Conservation (phyloP, 2,113 vertebrate genomes). For the Anolis carolinensis region DNA sequence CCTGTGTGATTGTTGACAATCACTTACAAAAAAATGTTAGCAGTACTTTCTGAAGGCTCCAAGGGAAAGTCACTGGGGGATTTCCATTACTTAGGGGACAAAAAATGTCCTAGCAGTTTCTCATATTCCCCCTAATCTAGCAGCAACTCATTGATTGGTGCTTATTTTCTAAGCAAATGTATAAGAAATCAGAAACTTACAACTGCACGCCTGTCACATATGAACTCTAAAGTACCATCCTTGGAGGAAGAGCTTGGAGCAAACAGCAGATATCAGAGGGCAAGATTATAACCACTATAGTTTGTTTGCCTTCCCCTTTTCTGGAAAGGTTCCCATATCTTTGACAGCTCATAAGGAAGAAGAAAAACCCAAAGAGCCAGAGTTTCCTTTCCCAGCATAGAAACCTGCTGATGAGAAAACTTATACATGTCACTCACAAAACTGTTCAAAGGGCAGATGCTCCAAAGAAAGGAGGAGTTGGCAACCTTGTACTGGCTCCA, state of each 20-base stretch:
- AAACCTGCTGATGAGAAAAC: neutral
- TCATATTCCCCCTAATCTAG: neutral
- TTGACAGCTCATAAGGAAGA: neutral
- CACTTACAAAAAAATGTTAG: neutral
- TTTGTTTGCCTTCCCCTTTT: neutral
- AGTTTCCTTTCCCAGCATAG: neutral
- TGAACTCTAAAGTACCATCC: neutral
- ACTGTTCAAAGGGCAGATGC: neutral
- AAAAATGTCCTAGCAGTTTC: neutral
- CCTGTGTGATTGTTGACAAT: neutral
- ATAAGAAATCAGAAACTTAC: neutral
- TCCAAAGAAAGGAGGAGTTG: too few relatives aligned
- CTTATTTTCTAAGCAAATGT: neutral
- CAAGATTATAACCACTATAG: neutral
- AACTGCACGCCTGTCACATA: neutral
- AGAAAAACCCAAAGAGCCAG: neutral
- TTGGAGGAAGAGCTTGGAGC: too few relatives aligned
- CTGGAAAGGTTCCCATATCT: neutral
- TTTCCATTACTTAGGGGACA: neutral
- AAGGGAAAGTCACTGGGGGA: too few relatives aligned
- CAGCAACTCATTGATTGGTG: neutral
- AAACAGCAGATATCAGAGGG: neutral
- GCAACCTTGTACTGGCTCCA: neutral
- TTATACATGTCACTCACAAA: neutral
- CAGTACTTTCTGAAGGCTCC: too few relatives aligned